Base-by-base conservation (phyloP, 2,888 invertebrate species). In the Pegoplata infirma region DNA sequence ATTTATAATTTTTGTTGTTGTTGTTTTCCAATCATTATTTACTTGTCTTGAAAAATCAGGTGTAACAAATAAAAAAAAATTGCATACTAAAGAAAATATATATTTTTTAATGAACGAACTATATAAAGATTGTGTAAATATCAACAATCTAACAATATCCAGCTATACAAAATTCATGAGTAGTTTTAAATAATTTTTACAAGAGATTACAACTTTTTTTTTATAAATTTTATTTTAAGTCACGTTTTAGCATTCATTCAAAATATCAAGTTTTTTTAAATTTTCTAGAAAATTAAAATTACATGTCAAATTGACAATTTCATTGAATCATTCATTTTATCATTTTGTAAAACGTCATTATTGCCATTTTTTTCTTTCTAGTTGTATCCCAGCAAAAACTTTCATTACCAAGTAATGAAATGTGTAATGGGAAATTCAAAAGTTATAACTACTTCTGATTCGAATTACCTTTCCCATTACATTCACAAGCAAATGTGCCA, bases 21-120 rank as follows among this genome's bases (percentile, higher is more conserved):
- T 61, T 56, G 56, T 8, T 55, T 40, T 56, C 36, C 25, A 49
- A 47, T 66, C 63, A 63, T 59, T 63, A 68, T 56, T 63, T 32
- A 63, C 44, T 51, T 76, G 75, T 64, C 56, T 75, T 71, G 67
- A 71, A 67, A 71, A 72, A 67, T 79, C 79, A 79, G 71, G 79
- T 79, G 79, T 67, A 79, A 67, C 75, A 79, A 51, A 55, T 66
- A 58, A n/a, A n/a, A n/a, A n/a, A n/a, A n/a, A n/a, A n/a, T n/a
- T n/a, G n/a, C n/a, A n/a, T n/a, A n/a, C n/a, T n/a, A n/a, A n/a
- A n/a, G n/a, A n/a, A n/a, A n/a, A n/a, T n/a, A n/a, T n/a, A n/a
- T n/a, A n/a, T n/a, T n/a, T n/a, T n/a, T n/a, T n/a, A n/a, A n/a
- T n/a, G n/a, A n/a, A n/a, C n/a, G n/a, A n/a, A n/a, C n/a, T 40